A percentile compares a stretch with the other conserved stretches of the same genome.
Evolutionary conservation across 2,113 vertebrate species (phyloP).

Genomic region (Raphicerus campestris): DNA sequence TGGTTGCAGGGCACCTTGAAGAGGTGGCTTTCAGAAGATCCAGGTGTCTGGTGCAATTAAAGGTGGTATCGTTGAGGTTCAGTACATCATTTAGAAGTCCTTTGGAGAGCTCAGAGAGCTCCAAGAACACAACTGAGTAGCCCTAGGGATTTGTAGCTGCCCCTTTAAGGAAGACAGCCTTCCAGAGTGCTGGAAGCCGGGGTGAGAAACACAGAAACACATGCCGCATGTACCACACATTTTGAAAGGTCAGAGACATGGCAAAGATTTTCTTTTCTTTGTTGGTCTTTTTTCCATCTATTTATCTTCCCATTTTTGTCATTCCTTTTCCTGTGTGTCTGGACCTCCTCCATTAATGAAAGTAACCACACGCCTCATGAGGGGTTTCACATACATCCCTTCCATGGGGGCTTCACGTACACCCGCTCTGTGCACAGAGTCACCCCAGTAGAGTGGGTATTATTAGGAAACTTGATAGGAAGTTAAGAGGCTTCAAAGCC

Average conservation of each 20-base stretch:
- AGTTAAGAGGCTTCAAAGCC: background rate
- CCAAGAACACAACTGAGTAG: background rate
- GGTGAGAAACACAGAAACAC: no score
- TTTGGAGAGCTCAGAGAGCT: background rate
- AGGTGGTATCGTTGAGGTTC: accelerated
- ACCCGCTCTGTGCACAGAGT: accelerated
- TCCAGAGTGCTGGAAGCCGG: background rate
- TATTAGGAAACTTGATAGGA: background rate
- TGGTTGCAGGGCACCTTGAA: accelerated
- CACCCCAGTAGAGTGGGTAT: background rate
- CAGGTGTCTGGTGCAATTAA: accelerated
- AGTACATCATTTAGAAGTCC: no score
- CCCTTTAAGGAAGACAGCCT: background rate
- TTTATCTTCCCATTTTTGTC: background rate
- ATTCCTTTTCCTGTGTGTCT: background rate
- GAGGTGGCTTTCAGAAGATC: background rate
- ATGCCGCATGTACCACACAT: accelerated
- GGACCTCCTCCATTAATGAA: background rate
- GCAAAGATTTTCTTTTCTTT: background rate
- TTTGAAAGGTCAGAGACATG: background rate
- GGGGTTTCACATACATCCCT: background rate
- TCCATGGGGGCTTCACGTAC: background rate
- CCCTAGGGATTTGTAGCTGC: background rate
- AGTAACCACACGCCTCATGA: accelerated
- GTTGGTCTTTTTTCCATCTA: background rate